Conservation (phyloP, 2,113 vertebrate species). For the Nycticebus coucang region DNA sequence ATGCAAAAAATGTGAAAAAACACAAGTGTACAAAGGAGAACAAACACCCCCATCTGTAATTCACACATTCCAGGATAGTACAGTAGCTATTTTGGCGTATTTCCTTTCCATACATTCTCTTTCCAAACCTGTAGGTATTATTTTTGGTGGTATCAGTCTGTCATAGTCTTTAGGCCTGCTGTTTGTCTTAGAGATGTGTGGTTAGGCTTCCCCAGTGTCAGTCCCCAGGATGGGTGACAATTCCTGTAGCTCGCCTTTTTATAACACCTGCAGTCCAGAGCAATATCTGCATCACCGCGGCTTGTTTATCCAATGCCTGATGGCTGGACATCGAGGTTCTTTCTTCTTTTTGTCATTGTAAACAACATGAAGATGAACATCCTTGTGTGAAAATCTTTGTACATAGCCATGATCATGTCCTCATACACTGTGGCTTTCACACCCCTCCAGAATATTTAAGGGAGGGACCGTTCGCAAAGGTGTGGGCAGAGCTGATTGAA, state of each 20-base stretch:
- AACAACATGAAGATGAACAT: not conserved
- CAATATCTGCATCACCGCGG: too few relatives aligned
- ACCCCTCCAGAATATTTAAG: not conserved
- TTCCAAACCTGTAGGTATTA: not conserved
- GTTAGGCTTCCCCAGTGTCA: too few relatives aligned
- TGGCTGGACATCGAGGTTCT: too few relatives aligned
- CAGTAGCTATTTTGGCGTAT: not conserved
- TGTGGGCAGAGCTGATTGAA: not conserved
- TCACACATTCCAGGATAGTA: not conserved
- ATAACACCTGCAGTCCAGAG: not conserved
- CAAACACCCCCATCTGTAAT: not conserved
- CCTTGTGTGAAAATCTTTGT: not conserved
- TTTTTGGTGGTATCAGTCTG: not conserved
- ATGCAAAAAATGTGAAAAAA: not conserved
- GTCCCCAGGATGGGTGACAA: not conserved
- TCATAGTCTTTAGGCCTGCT: not conserved
- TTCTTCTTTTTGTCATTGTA: not conserved
- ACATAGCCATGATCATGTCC: not conserved
- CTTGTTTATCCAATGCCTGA: not conserved
- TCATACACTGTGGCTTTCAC: not conserved
- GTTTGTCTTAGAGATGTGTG: not conserved
- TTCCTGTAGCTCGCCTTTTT: fast-evolving
- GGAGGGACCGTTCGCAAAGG: not conserved
- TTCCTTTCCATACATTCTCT: not conserved
- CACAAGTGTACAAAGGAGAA: not conserved